Evolutionary conservation across 2,797 vertebrate species (phyloP).

Genomic region (Sebastes itinus): DNA sequence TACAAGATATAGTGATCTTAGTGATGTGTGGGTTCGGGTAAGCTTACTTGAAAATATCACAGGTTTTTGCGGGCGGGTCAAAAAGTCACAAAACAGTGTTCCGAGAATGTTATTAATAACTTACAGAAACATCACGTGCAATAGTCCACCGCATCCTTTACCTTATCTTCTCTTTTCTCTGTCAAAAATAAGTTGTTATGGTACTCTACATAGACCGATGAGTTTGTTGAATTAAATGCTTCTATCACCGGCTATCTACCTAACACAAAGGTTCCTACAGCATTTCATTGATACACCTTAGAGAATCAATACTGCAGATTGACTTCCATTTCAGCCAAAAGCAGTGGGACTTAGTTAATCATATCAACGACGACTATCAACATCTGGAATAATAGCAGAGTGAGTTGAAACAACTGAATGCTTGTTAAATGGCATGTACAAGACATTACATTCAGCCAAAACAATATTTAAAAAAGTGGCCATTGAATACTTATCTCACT

Average conservation of each 20-base stretch:
- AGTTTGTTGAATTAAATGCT: neutral
- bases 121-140: no score
- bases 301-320: neutral
- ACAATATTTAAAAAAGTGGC: slow-evolving; percentile 43
- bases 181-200: neutral
- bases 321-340: slow-evolving; percentile 18
- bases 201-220: neutral
- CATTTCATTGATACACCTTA: neutral
- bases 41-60: no score
- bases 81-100: neutral
- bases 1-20: neutral
- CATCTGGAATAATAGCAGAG: slow-evolving; percentile 19
- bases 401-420: slow-evolving; percentile 32
- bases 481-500: slow-evolving; percentile 50
- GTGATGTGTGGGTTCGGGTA: no score
- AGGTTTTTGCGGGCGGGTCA: neutral
- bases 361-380: neutral
- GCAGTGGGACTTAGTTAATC: neutral
- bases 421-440: slow-evolving; percentile 37
- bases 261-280: neutral
- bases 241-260: neutral
- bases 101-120: no score
- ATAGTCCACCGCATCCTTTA: no score
- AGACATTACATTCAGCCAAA: slow-evolving; percentile 41
- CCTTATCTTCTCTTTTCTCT: no score